Base-by-base conservation (phyloP, 2,797 vertebrate genomes). In the Momotus momota region DNA sequence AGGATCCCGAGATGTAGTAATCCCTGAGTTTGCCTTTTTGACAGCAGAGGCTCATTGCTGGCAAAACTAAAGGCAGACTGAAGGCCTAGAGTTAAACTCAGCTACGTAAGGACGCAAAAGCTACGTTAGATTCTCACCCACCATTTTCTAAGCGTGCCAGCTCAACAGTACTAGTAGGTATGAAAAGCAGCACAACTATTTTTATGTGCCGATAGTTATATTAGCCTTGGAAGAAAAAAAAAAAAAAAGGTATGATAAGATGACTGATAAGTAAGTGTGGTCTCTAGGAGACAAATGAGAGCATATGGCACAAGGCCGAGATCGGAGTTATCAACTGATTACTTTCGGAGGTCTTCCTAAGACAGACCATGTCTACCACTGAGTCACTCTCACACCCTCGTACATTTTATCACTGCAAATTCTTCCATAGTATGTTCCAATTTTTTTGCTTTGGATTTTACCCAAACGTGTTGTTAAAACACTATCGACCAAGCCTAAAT, bases 71-170 rank as follows among this genome's bases (percentile, higher is more conserved):
- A 70, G 62, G 64, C 51, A 89, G 35, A 82, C 3, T 66, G 89
- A 87, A 92, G 81, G 55, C 93, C 84, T 45, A 45, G 41, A 93
- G 81, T 79, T 73, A 48, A 78, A 58, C 26, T 71, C 66, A 26
- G 61, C 78, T 94, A 93, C 92, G 94, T 86, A 95, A 93, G 1
- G 0, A 88, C 66, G 66, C 54, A 66, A 61, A 93, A 86, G 27
- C 51, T 93, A 81, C 91, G 86, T 84, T 81, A 93, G 66, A 84
- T 79, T 93, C 86, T 55, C 92, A 88, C 29, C 82, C 77, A 92
- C 93, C 90, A 84, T 93, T 90, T 62, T 54, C 64, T 65, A 84
- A 90, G 46, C 0, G 0, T 58, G 65, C 38, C 57, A 90, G 64
- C 33, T 78, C 54, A 57, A 51, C 29, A 65, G 38, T 25, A 66